These are phyloP conservation scores for Hydrozoanthus tunicans DNA, from an alignment of 64 coral and sea anemone genomes.

Conservation along the genomic window DNA sequence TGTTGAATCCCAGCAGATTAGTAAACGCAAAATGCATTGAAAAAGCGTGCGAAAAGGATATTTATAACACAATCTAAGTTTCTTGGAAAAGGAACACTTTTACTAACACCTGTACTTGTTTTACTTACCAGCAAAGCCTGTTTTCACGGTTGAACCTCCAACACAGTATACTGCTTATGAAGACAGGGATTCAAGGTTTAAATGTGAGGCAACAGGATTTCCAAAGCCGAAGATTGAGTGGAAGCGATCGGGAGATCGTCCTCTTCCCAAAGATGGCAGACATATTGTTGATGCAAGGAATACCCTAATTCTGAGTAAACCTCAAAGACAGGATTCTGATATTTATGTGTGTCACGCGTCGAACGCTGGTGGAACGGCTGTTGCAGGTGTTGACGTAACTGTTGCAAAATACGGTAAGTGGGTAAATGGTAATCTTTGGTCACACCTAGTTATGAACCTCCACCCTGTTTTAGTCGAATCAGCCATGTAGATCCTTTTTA, in stretches of 20 bases:
- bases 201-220: constrained; percentile 16
- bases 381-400: constrained; percentile 45
- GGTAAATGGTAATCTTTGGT: not conserved
- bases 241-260: constrained; percentile 47
- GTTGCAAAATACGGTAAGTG: constrained; percentile 19
- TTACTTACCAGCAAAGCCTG: constrained; percentile 32
- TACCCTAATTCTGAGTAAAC: constrained; percentile 43
- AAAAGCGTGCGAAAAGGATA: too few relatives aligned
- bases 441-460: too few relatives aligned
- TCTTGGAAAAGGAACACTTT: not conserved
- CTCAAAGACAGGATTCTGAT: constrained; percentile 25
- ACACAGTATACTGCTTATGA: constrained; percentile 28
- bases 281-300: constrained; percentile 24
- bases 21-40: too few relatives aligned
- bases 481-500: too few relatives aligned
- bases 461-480: too few relatives aligned
- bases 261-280: constrained; percentile 33
- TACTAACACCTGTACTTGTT: not conserved
- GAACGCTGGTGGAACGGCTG: constrained; percentile 17
- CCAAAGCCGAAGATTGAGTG: constrained; percentile 54
- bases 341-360: constrained; percentile 52
- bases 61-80: too few relatives aligned
- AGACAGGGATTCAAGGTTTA: constrained; percentile 23
- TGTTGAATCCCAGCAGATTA: too few relatives aligned
- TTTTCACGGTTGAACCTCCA: constrained; percentile 41